phyloP scores from a whole-genome alignment of 2,888 invertebrate species.

The Phortica magna region DNA sequence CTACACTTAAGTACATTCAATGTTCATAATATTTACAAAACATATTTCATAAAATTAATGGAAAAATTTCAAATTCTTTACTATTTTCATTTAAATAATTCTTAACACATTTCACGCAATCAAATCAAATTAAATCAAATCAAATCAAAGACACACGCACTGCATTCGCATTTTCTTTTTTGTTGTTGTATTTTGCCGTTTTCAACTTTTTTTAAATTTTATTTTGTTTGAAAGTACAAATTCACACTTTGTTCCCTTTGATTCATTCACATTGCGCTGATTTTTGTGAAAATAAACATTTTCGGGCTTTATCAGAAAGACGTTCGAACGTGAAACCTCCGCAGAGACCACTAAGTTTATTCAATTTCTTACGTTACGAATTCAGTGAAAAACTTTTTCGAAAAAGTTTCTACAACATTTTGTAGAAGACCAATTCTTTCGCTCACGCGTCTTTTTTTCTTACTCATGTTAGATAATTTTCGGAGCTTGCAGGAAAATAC shows the following conservation, averaged over 20 bases:
- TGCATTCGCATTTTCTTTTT: background rate
- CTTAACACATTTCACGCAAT: constrained; percentile 1
- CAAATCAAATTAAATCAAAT: background rate
- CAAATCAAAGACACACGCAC: background rate
- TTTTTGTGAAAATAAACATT: constrained; percentile 65
- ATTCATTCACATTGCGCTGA: constrained; percentile 67
- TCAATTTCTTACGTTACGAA: constrained; percentile 27
- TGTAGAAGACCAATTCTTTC: too few relatives aligned
- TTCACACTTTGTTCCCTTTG: background rate
- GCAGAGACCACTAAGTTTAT: constrained; percentile 77
- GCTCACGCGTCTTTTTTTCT: background rate
- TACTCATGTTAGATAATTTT: constrained; percentile 65
- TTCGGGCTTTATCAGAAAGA: constrained; percentile 56
- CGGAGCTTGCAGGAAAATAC: constrained; percentile 45
- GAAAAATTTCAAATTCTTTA: background rate
- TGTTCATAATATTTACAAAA: constrained; percentile 15
- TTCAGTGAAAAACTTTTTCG: constrained; percentile 37
- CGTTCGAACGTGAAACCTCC: constrained; percentile 78
- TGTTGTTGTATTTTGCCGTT: background rate
- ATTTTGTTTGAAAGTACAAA: constrained; percentile 5
- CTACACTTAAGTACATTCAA: background rate
- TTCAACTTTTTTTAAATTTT: constrained; percentile 9
- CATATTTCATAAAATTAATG: constrained; percentile 22
- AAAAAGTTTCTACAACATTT: constrained; percentile 40
- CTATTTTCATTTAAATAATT: background rate